Evolutionary conservation across 2,888 invertebrate genomes (phyloP), one percentile per base, ranked within the genome.

Genomic region (Limnephilus rhombicus): DNA sequence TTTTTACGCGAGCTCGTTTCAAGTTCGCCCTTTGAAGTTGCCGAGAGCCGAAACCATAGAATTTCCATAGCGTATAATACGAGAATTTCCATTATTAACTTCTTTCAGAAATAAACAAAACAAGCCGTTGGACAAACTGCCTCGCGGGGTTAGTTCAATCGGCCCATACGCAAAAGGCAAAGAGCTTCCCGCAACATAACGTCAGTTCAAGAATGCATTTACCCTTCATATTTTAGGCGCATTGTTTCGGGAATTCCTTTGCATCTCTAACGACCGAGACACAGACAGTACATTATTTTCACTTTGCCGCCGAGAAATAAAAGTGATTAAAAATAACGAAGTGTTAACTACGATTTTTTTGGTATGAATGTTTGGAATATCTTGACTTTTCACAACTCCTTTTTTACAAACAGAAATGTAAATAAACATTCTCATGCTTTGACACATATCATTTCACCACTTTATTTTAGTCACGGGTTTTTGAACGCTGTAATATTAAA

Each of bases 191-290:
- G 37, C 82, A 5, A 13, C 82, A 83, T 83, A 83, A 31, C 49
- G 82, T 37, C 82, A 83, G 31, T 83, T 83, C 83, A 83, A 41
- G 37, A 83, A 83, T 83, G 83, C 83, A 41, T 83, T 41, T 83
- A 34, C 83, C 83, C 83, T 83, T 41, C 37, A 41, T 83, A 24
- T 31, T 83, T 83, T 41, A 24, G 83, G 15, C 83, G 34, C 83
- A 34, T 83, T 83, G 83, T 83, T 34, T 41, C 37, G 12, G 83
- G 24, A 83, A 41, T 12, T 34, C 83, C 24, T 41, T 37, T 24
- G 24, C 2, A 34, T 7, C 37, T 4, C 83, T 41, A 41, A 34
- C 34, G 34, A 83, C 37, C 24, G 68, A 24, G n/a, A n/a, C 68
- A 68, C 18, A 68, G 68, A 9, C 68, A 24, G 68, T 68, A 24